Percentiles rank a stretch among this genome's conserved stretches.
Evolutionary conservation across 2,888 invertebrate species (phyloP).

Genomic region (Zele albiditarsus): DNA sequence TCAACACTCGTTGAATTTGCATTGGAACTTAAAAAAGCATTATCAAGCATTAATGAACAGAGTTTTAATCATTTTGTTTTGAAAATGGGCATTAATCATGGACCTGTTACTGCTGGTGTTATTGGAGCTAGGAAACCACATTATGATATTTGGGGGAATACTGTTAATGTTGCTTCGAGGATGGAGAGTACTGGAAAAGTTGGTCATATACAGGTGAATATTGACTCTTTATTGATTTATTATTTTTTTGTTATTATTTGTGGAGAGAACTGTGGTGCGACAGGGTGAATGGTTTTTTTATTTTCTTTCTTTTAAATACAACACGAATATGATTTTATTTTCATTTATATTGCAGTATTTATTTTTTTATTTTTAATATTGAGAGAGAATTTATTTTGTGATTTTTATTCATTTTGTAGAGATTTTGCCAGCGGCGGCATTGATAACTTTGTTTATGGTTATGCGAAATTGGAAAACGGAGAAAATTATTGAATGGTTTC

Average conservation of each 20-base stretch:
- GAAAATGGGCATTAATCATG: slow-evolving; percentile 96
- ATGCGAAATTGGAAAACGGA: too few relatives aligned
- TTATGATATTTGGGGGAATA: slow-evolving; percentile 98
- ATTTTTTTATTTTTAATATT: neutral
- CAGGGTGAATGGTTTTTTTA: too few relatives aligned
- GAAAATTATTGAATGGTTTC: too few relatives aligned
- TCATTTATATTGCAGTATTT: too few relatives aligned
- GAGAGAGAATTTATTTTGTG: too few relatives aligned
- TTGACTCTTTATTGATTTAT: neutral
- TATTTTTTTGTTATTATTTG: neutral
- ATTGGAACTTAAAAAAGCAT: slow-evolving; percentile 89
- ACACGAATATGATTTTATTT: too few relatives aligned
- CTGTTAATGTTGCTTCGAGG: slow-evolving; percentile 96
- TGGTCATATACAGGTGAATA: slow-evolving; percentile 90
- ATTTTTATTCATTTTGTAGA: too few relatives aligned
- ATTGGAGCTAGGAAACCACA: slow-evolving; percentile 96
- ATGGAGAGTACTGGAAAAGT: slow-evolving; percentile 99
- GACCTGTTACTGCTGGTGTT: slow-evolving; percentile 95
- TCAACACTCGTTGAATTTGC: slow-evolving; percentile 92
- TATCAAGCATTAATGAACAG: slow-evolving; percentile 94
- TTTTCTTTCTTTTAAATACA: too few relatives aligned
- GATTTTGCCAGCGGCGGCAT: too few relatives aligned
- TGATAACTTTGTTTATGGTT: too few relatives aligned
- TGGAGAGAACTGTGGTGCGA: too few relatives aligned
- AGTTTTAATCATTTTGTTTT: slow-evolving; percentile 96